Percentiles rank a stretch among this genome's conserved stretches.
phyloP scores from a whole-genome alignment of 2,113 vertebrate species.

The Serilophus lunatus region DNA sequence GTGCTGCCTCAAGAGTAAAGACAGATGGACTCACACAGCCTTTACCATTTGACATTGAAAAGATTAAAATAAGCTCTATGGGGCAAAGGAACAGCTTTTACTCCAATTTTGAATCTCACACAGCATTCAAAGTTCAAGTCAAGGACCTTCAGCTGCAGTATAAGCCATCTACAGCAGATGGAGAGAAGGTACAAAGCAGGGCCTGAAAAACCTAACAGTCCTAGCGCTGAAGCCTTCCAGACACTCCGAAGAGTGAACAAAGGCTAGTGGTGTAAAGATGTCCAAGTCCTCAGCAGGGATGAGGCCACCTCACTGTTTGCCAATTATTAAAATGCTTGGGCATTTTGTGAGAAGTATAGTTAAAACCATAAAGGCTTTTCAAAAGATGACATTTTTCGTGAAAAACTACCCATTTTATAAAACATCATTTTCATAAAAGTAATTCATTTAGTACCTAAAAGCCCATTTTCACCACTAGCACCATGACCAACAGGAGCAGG shows the following conservation, averaged over 20 bases:
- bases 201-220: background rate
- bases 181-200: background rate
- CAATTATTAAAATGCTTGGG: background rate
- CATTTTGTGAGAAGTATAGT: background rate
- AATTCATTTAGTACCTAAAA: background rate
- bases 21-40: background rate
- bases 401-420: background rate
- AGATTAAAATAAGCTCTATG: background rate
- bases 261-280: background rate
- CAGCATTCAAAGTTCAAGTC: background rate
- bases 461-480: background rate
- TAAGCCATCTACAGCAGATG: background rate
- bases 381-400: background rate
- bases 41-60: background rate
- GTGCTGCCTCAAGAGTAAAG: background rate
- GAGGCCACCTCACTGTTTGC: background rate
- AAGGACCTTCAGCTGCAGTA: background rate
- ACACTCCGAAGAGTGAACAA: background rate
- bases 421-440: background rate
- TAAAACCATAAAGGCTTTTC: background rate
- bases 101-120: background rate
- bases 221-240: background rate
- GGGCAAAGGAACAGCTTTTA: background rate
- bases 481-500: background rate
- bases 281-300: background rate